Evolutionary conservation across 1,140 invertebrate genomes (phyloP).

Genomic region (Drosophila yakuba): DNA sequence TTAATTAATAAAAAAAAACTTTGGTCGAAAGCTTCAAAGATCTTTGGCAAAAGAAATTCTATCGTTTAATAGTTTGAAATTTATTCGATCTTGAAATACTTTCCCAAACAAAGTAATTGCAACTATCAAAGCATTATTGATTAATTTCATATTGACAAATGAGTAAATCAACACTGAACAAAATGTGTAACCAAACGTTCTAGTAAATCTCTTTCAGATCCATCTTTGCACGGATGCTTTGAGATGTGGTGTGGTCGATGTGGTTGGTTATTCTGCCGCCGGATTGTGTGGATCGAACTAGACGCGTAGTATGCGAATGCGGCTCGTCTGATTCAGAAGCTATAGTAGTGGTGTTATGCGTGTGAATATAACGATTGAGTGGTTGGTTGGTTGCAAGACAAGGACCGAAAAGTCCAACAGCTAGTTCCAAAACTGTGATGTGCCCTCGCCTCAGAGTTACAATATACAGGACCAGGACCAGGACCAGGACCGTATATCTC

Average conservation of each 20-base stretch:
- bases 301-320: conserved; percentile 39
- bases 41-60: conserved; percentile 49
- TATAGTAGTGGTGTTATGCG: conserved; percentile 38
- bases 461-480: conserved; percentile 13
- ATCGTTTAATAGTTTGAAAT: conserved; percentile 26
- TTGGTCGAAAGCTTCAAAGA: conserved; percentile 49
- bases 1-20: conserved; percentile 33
- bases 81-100: conserved; percentile 48
- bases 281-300: conserved; percentile 43
- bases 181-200: conserved; percentile 29
- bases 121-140: conserved; percentile 48
- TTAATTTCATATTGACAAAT: conserved; percentile 33
- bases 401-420: conserved; percentile 85
- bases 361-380: conserved; percentile 37
- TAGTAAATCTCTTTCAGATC: conserved; percentile 23
- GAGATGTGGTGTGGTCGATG: conserved; percentile 45
- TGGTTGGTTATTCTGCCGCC: conserved; percentile 44
- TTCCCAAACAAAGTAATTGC: conserved; percentile 41
- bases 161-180: conserved; percentile 42
- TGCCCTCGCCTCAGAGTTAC: conserved; percentile 49
- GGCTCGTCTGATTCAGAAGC: conserved; percentile 32
- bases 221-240: conserved; percentile 28
- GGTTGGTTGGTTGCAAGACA: conserved; percentile 62
- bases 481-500: conserved; percentile 10
- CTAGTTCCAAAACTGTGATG: conserved; percentile 76